Evolutionary conservation across 2,113 vertebrate species (phyloP).

Genomic region (Arizona elegans): DNA sequence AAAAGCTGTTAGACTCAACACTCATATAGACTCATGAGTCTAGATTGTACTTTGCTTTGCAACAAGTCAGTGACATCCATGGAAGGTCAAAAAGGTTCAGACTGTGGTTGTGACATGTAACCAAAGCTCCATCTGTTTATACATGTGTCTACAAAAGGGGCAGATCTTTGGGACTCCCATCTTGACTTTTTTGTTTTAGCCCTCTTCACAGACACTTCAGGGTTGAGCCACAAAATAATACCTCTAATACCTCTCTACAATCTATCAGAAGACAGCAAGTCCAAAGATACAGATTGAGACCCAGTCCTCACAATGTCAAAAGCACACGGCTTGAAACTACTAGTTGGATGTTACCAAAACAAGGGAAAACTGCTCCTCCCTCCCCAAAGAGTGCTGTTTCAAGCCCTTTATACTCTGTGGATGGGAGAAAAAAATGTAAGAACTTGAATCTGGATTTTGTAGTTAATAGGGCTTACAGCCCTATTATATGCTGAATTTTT

Average conservation of each 20-base stretch:
- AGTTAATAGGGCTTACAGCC: neutral
- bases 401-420: neutral
- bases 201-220: neutral
- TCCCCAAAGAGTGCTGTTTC: neutral
- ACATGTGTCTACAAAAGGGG: neutral
- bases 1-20: neutral
- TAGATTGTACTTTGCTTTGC: neutral
- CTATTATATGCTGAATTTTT: neutral
- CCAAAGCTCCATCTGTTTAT: neutral
- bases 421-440: neutral
- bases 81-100: neutral
- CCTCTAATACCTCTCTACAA: neutral
- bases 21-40: neutral
- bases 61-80: neutral
- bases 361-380: neutral
- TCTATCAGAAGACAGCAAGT: neutral
- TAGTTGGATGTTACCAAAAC: neutral
- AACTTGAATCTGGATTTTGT: neutral
- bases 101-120: neutral
- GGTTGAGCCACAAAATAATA: neutral
- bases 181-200: neutral
- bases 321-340: neutral
- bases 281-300: neutral
- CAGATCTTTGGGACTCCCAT: neutral
- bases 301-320: neutral